These are phyloP conservation scores for Willowsia nigromaculata DNA, from an alignment of 2,888 invertebrate species.

Conservation along the genomic window DNA sequence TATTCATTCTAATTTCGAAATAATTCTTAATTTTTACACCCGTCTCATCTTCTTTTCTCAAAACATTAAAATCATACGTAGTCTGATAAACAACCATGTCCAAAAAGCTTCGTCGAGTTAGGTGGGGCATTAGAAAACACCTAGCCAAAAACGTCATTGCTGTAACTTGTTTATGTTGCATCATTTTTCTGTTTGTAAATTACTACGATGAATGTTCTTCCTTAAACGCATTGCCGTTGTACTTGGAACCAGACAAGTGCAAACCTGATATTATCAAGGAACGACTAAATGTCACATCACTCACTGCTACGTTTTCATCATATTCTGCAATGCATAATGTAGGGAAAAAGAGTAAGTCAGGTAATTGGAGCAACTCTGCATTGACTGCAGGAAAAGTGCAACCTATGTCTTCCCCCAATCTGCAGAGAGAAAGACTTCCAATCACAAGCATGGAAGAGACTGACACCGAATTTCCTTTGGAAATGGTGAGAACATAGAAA, in stretches of 20 bases:
- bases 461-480: conserved; percentile 24
- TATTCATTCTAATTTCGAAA: no score
- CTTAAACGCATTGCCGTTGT: background rate
- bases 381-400: background rate
- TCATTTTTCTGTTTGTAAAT: background rate
- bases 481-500: conserved; percentile 29
- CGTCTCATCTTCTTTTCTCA: no score
- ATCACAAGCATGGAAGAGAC: background rate
- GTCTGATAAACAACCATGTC: conserved; percentile 40
- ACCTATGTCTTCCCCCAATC: background rate
- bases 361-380: background rate
- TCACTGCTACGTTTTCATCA: background rate
- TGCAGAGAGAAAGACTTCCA: background rate
- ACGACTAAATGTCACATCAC: conserved; percentile 21
- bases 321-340: background rate
- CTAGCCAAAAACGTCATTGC: background rate
- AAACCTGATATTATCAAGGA: background rate
- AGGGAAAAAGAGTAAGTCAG: background rate
- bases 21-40: no score
- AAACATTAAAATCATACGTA: no score
- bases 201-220: conserved; percentile 39
- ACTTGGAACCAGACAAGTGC: background rate
- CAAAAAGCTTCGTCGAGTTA: conserved; percentile 4
- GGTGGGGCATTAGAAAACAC: conserved; percentile 31
- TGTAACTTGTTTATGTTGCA: background rate